Conservation (phyloP, 2,113 vertebrate genomes). For the Chloebia gouldiae region DNA sequence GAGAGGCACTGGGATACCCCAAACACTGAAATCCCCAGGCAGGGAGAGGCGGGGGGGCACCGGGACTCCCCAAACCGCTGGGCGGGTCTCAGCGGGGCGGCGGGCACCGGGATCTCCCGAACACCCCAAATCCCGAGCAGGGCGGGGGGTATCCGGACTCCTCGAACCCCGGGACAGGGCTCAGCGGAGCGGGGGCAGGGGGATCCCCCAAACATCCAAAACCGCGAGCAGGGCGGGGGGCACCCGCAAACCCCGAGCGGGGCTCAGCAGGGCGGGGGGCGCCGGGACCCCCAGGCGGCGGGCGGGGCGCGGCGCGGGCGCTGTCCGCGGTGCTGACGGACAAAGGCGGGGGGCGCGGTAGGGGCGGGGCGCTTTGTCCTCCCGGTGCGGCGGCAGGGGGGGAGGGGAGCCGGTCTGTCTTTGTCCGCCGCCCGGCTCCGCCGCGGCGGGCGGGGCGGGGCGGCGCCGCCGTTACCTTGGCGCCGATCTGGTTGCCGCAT, state of each 20-base stretch:
- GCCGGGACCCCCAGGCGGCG: not conserved
- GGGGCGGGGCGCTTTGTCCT: too few species aligned
- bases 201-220: not conserved
- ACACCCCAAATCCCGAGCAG: not conserved
- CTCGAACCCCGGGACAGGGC: not conserved
- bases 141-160: not conserved
- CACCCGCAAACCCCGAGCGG: not conserved
- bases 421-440: too few species aligned
- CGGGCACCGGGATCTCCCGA: not conserved
- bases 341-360: not conserved
- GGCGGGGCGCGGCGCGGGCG: not conserved
- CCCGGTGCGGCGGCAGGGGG: too few species aligned
- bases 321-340: slow-evolving; percentile 74
- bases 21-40: not conserved
- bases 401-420: too few species aligned
- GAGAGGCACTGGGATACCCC: not conserved
- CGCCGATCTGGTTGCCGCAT: too few species aligned
- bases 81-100: not conserved
- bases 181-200: not conserved
- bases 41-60: not conserved
- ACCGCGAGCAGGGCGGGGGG: not conserved
- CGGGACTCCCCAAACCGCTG: not conserved
- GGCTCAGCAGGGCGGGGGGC: not conserved
- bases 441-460: too few species aligned
- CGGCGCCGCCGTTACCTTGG: too few species aligned